Evolutionary conservation across 2,797 vertebrate genomes (phyloP).

Genomic region (Sebastes jordani): DNA sequence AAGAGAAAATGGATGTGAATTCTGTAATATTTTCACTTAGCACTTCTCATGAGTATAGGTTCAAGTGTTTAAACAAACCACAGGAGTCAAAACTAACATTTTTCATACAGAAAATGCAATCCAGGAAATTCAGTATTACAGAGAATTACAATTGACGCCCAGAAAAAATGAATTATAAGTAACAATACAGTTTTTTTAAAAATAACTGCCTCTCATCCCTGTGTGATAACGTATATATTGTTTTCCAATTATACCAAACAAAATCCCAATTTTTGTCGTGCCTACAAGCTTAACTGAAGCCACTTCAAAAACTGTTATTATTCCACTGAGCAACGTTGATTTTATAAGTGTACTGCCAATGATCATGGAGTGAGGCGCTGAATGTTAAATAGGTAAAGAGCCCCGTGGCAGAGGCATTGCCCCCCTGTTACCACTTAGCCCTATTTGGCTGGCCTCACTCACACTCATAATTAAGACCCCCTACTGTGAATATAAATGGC

Average conservation of each 20-base stretch:
- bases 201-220: not conserved
- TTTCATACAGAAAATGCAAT: not conserved
- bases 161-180: not conserved
- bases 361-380: slow-evolving; percentile 69
- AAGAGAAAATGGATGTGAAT: slow-evolving; percentile 36
- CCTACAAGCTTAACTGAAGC: slow-evolving; percentile 13
- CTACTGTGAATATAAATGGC: slow-evolving; percentile 86
- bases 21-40: slow-evolving; percentile 49
- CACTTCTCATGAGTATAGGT: not conserved
- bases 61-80: not conserved
- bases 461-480: slow-evolving; percentile 86
- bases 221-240: not conserved
- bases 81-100: not conserved
- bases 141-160: not conserved
- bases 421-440: slow-evolving; percentile 83
- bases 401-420: slow-evolving; percentile 77
- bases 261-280: not conserved
- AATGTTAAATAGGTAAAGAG: slow-evolving; percentile 80
- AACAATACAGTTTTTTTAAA: not conserved
- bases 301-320: slow-evolving; percentile 52
- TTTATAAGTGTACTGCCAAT: slow-evolving; percentile 68
- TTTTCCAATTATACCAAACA: not conserved
- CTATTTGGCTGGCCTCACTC: slow-evolving; percentile 81
- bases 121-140: too few species aligned
- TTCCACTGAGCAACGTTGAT: slow-evolving; percentile 63